Percentiles rank a stretch among this genome's conserved stretches.
These are phyloP conservation scores for Taurulus bubalis DNA, from an alignment of 2,113 vertebrate genomes.

Conservation along the genomic window DNA sequence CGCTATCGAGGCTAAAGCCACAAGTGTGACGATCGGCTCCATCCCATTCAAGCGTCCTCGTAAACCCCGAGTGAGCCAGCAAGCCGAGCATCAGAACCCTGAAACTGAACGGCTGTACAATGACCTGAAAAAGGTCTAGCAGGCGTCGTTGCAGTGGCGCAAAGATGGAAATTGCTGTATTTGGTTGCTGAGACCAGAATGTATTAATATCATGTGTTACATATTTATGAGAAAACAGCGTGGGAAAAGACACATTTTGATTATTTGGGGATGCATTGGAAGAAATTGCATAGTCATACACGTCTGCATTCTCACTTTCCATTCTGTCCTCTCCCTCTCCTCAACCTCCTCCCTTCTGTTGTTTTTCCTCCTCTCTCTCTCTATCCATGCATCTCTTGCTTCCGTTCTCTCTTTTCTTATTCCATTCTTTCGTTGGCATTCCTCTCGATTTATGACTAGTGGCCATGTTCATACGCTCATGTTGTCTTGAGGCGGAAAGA, in stretches of 20 bases:
- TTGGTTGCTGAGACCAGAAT: background rate
- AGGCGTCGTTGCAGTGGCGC: background rate
- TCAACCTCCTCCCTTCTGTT: background rate
- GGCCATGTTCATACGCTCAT: conserved; percentile 42
- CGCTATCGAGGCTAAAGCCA: background rate
- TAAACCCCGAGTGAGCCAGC: background rate
- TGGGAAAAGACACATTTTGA: background rate
- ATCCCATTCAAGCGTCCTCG: background rate
- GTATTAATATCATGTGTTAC: background rate
- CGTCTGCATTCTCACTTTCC: conserved; percentile 16
- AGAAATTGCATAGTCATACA: background rate
- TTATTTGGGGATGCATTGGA: background rate
- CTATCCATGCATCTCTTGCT: background rate
- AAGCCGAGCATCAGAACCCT: background rate
- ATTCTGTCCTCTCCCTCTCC: background rate
- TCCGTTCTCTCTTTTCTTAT: background rate
- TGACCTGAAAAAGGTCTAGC: background rate
- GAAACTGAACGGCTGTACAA: background rate
- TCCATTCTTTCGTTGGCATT: conserved; percentile 6
- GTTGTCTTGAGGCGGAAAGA: conserved; percentile 52
- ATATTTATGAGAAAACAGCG: background rate
- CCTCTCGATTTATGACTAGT: conserved; percentile 58
- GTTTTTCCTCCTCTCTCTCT: no score
- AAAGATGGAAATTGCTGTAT: background rate
- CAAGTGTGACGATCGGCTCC: background rate